These are phyloP conservation scores for Mercenaria mercenaria DNA, from an alignment of 1,140 invertebrate genomes.

Conservation along the genomic window DNA sequence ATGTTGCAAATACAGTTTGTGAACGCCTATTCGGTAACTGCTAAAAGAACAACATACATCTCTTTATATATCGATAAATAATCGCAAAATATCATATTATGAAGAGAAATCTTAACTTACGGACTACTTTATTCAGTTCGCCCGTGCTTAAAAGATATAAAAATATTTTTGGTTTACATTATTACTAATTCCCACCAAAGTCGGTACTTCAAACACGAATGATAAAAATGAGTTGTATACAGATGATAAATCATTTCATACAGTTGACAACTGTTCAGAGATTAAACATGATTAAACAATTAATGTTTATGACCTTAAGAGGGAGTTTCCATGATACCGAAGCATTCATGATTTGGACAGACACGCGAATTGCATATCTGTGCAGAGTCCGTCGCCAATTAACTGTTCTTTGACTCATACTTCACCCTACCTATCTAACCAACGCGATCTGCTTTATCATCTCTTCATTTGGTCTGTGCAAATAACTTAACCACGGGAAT, in stretches of 20 bases:
- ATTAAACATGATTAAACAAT: conserved; percentile 38
- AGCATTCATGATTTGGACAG: not conserved
- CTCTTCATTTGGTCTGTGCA: not conserved
- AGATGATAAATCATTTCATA: conserved; percentile 34
- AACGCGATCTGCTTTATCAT: not conserved
- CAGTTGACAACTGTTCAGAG: conserved; percentile 6
- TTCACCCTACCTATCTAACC: conserved; percentile 1
- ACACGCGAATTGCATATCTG: conserved; percentile 34
- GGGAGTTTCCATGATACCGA: not conserved
- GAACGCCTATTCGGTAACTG: too few relatives aligned
- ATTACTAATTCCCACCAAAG: not conserved
- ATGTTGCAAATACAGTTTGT: too few relatives aligned
- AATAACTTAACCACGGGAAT: not conserved
- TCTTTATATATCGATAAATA: too few relatives aligned
- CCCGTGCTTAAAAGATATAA: too few relatives aligned
- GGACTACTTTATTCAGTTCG: too few relatives aligned
- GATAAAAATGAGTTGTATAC: conserved; percentile 23
- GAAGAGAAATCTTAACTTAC: too few relatives aligned
- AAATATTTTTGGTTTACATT: too few relatives aligned
- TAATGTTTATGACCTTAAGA: not conserved
- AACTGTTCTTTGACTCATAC: not conserved
- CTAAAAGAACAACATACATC: too few relatives aligned
- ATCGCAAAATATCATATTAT: too few relatives aligned
- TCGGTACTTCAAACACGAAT: conserved; percentile 8
- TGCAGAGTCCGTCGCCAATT: conserved; percentile 21